phyloP scores from a whole-genome alignment of 2,113 vertebrate species.

The Pangasianodon gigas region DNA sequence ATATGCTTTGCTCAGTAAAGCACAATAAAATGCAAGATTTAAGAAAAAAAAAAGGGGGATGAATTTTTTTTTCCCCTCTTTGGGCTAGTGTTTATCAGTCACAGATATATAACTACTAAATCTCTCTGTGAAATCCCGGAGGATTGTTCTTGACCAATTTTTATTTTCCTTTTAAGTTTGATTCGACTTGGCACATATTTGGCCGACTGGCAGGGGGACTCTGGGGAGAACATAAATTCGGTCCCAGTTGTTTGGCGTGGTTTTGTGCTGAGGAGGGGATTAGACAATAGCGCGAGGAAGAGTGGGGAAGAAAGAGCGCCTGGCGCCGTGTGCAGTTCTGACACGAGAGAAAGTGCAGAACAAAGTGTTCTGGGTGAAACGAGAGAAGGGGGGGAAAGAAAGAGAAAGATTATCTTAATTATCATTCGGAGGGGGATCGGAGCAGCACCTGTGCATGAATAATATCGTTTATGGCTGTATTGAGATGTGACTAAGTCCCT shows the following conservation, averaged over 20 bases:
- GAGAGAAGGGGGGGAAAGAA: constrained; percentile 49
- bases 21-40: neutral
- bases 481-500: constrained; percentile 78
- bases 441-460: constrained; percentile 84
- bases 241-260: constrained; percentile 77
- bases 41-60: neutral
- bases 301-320: constrained; percentile 39
- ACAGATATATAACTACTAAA: constrained; percentile 65
- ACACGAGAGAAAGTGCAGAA: constrained; percentile 66
- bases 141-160: constrained; percentile 68
- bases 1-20: constrained; percentile 4
- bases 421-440: constrained; percentile 79
- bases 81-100: neutral
- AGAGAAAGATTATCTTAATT: constrained; percentile 83
- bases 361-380: constrained; percentile 53
- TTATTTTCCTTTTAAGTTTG: constrained; percentile 60
- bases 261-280: constrained; percentile 72
- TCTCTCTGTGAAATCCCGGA: constrained; percentile 67
- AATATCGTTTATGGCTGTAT: constrained; percentile 80
- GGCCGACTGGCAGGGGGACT: constrained; percentile 69
- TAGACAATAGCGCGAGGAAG: constrained; percentile 72
- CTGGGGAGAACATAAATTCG: constrained; percentile 72
- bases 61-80: neutral
- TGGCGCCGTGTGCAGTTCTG: constrained; percentile 37
- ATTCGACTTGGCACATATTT: constrained; percentile 77